These are phyloP conservation scores for Miniopterus natalensis DNA, from an alignment of 2,113 vertebrate genomes.

Conservation along the genomic window DNA sequence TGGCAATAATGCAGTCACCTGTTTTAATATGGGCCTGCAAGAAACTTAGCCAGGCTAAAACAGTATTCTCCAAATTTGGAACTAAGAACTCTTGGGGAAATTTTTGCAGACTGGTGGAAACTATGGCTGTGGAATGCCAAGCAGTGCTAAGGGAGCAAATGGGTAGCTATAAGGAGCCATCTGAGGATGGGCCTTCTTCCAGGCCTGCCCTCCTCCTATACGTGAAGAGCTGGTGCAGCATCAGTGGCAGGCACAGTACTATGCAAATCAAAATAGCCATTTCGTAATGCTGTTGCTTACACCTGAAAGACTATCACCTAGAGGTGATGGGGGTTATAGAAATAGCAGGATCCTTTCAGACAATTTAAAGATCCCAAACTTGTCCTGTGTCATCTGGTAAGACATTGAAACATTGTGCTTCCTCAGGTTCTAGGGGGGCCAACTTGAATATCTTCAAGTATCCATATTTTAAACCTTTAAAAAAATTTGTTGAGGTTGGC, in stretches of 20 bases:
- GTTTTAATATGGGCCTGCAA: background rate
- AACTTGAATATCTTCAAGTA: background rate
- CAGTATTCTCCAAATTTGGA: background rate
- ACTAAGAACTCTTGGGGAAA: background rate
- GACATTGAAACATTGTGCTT: background rate
- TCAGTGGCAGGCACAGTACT: background rate
- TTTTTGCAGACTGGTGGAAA: background rate
- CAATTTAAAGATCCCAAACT: background rate
- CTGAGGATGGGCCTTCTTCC: background rate
- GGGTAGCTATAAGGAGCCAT: background rate
- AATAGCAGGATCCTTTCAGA: background rate
- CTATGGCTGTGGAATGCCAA: background rate
- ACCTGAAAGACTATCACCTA: background rate
- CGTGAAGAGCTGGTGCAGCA: background rate
- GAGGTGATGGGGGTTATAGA: background rate
- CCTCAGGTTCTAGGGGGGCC: background rate
- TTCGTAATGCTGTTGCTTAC: background rate
- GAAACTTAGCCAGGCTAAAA: background rate
- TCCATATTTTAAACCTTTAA: background rate
- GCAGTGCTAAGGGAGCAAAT: background rate
- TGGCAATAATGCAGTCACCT: conserved; percentile 9
- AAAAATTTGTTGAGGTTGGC: background rate
- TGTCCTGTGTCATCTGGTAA: background rate
- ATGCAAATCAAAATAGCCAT: background rate
- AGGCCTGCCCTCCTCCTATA: background rate